Base-by-base conservation (phyloP, 2,888 invertebrate species). In the Tipula confusa region DNA sequence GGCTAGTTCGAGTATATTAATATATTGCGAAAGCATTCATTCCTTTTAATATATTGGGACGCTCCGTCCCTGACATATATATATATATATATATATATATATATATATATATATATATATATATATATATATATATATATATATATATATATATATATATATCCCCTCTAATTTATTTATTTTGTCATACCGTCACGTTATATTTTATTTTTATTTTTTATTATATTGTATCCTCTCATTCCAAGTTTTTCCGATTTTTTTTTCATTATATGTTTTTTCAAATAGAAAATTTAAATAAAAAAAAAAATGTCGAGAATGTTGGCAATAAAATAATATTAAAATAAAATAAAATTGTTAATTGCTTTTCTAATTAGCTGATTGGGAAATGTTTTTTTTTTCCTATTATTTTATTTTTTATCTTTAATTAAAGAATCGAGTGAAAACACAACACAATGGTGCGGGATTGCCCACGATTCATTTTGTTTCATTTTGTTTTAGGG, bases 321-420 rank as follows among this genome's bases (percentile, higher is more conserved):
- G 80, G 80, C n/a, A 80, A 80, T 80, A 80, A 80, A 80, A 31
- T 31, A 29, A 80, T 29, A 80, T 80, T 80, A 80, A 80, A 80
- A 80, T 80, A 80, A 80, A 80, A 80, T 80, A 80, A 80, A 80
- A 80, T 80, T 80, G 80, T 80, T 80, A 80, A 80, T 80, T 80
- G 80, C 80, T 80, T 29, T 80, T 80, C 80, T 80, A 80, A 80
- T 80, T 80, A 80, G 80, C 80, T 80, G 80, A 80, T 80, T 80
- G 80, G 80, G 80, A 80, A 80, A 80, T 64, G 64, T 64, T 64
- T 64, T 48, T 64, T 64, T 43, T n/a, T n/a, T n/a, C 33, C 6
- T 33, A 33, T 33, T 9, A 80, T 80, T 13, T n/a, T n/a, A n/a
- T n/a, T 80, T 80, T 80, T 80, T 80, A 80, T 80, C 29, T 29